phyloP scores from a whole-genome alignment of 2,113 vertebrate species.

The Takifugu bimaculatus region DNA sequence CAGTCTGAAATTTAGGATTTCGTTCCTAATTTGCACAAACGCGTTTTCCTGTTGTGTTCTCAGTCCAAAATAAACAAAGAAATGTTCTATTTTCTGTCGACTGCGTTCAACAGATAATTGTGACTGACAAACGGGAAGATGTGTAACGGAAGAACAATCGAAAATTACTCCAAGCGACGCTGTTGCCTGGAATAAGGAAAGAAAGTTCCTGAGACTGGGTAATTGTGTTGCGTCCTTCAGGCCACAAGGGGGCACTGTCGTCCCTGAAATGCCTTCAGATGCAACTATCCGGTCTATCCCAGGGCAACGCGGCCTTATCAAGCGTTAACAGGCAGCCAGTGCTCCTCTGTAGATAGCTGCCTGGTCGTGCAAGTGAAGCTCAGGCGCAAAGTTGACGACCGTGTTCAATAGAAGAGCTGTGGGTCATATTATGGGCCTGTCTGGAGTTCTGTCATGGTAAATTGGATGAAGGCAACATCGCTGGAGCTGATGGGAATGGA shows the following conservation, averaged over 20 bases:
- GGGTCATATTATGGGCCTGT: constrained; percentile 51
- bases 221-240: not conserved
- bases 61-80: constrained; percentile 11
- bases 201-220: constrained; percentile 16
- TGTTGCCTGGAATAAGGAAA: constrained; percentile 35
- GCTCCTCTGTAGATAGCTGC: constrained; percentile 47
- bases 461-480: constrained; percentile 58
- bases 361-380: constrained; percentile 44
- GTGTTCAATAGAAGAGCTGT: constrained; percentile 38
- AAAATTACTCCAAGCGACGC: constrained; percentile 1
- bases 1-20: too few species aligned
- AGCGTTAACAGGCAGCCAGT: constrained; percentile 53
- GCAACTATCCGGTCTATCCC: constrained; percentile 17
- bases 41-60: constrained; percentile 22
- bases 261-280: constrained; percentile 33
- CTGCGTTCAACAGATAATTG: constrained; percentile 53
- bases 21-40: constrained; percentile 5
- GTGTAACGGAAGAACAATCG: constrained; percentile 26
- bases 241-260: constrained; percentile 65
- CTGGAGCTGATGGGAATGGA: constrained; percentile 46
- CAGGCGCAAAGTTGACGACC: constrained; percentile 30
- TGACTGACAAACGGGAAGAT: constrained; percentile 31
- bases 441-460: constrained; percentile 60
- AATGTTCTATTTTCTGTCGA: constrained; percentile 6
- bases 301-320: constrained; percentile 59